Conservation (phyloP, 2,113 vertebrate species). For the Rhynchomys soricoides region DNA sequence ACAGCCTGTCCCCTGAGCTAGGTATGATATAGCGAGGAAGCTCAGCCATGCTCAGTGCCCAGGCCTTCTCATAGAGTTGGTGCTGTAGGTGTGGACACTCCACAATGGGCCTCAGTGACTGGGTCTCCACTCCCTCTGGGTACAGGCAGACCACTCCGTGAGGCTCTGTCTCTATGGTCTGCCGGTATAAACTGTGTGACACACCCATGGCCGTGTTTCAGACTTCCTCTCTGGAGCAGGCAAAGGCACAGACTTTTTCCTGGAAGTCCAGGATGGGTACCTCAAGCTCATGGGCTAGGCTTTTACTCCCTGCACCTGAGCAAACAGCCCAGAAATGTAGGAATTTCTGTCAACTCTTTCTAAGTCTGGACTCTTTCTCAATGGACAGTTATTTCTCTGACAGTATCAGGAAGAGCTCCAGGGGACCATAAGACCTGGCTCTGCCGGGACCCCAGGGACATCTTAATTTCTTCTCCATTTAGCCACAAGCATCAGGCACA, state of each 20-base stretch:
- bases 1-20: background rate
- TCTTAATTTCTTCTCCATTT: background rate
- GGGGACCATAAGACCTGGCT: background rate
- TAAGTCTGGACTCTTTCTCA: background rate
- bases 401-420: background rate
- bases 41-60: accelerated
- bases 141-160: too few species aligned
- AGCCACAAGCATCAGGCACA: background rate
- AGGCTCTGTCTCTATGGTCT: accelerated
- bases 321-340: background rate
- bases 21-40: accelerated
- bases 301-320: background rate
- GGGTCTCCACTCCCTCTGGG: background rate
- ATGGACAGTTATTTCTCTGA: background rate
- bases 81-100: background rate
- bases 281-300: background rate
- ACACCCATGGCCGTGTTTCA: background rate
- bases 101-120: background rate
- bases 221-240: background rate
- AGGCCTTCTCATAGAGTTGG: background rate
- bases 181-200: accelerated
- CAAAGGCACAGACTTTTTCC: background rate
- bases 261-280: background rate
- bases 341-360: accelerated
- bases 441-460: background rate